These are phyloP conservation scores for Lamellibrachia satsuma DNA, from an alignment of 2,888 invertebrate species.

Conservation along the genomic window DNA sequence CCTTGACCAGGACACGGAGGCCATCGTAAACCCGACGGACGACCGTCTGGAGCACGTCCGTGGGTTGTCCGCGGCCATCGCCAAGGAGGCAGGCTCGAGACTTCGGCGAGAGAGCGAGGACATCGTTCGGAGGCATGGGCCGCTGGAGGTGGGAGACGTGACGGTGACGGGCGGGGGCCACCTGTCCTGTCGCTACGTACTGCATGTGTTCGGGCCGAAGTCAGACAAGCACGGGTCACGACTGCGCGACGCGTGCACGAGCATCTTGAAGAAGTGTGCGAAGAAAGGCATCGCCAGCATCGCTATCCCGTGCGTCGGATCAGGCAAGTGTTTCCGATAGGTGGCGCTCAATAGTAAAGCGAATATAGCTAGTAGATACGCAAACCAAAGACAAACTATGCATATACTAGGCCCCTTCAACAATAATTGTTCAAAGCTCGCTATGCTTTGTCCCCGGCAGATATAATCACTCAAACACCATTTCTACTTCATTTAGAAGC, in stretches of 20 bases:
- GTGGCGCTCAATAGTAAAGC: neutral
- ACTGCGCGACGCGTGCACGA: neutral
- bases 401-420: neutral
- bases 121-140: neutral
- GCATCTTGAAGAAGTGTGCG: neutral
- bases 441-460: neutral
- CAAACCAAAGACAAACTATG: neutral
- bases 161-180: neutral
- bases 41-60: neutral
- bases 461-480: neutral
- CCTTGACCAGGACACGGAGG: conserved; percentile 26
- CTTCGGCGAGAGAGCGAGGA: neutral
- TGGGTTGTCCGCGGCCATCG: conserved; percentile 30
- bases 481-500: neutral
- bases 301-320: neutral
- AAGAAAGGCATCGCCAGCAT: neutral
- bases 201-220: neutral
- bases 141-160: neutral
- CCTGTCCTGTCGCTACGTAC: neutral
- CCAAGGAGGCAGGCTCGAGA: conserved; percentile 30
- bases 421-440: neutral
- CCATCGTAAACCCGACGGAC: conserved; percentile 33
- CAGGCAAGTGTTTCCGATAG: neutral
- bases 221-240: neutral
- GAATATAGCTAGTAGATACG: neutral